Evolutionary conservation across 2,888 invertebrate genomes (phyloP), one percentile per base, ranked within the genome.

Genomic region (Noctuana brunneofusca): DNA sequence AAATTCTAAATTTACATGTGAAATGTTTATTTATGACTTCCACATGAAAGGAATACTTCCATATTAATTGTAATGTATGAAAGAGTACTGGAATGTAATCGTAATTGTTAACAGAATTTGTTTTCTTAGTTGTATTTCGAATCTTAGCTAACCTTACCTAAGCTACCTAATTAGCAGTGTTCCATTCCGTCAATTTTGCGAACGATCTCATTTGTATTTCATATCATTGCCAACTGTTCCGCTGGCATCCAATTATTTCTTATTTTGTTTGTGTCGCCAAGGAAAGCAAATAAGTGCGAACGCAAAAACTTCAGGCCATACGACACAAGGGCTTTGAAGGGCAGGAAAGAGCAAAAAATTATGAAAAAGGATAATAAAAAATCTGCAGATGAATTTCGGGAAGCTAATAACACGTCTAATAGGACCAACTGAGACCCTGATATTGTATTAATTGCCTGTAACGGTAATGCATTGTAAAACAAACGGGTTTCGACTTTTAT

Each of bases 261-360:
- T 59, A 59, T 53, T 59, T 60, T 53, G 46, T 60, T 60, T 60
- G 60, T 54, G 60, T 48, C 60, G 60, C 35, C 24, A 54, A 46
- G 60, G 46, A 60, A 60, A 54, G 43, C 20, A 59, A 54, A 60
- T 60, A 60, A 60, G 60, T 60, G 60, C 53, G 54, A 60, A 60
- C 43, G 43, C 59, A 60, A 60, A 60, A 60, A 59, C 43, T 46
- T 22, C 27, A 9, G 18, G 30, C 30, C 50, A 50, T 30, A 27
- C 50, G 16, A 24, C 46, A 56, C 41, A 12, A 58, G 41, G 14
- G 43, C 58, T 50, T 59, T 53, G 59, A 53, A 59, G 53, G 57
- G 59, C 53, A 60, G 53, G 11, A 32, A 24, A 20, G 46, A 48
- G 60, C 22, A 60, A 54, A 60, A 60, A 60, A 48, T 43, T 24